Conservation (phyloP, 2,888 invertebrate species). For the Lasius fuliginosus region DNA sequence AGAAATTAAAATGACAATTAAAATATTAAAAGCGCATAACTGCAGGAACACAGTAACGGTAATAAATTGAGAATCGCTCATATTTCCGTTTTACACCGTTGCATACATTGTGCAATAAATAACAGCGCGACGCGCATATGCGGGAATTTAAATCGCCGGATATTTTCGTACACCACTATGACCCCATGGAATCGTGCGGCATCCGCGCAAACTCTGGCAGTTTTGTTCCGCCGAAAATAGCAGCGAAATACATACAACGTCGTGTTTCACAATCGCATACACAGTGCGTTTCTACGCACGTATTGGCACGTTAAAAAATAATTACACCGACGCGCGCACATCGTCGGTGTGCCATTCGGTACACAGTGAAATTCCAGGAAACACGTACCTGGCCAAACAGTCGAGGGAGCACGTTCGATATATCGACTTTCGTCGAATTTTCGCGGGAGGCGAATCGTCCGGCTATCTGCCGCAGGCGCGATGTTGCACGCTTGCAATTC, state of each 20-base stretch:
- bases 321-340: constrained; percentile 50
- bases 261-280: constrained; percentile 6
- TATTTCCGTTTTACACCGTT: constrained; percentile 52
- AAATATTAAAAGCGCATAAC: constrained; percentile 31
- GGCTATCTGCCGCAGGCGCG: constrained; percentile 5
- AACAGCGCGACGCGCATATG: constrained; percentile 58
- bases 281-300: background rate
- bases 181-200: constrained; percentile 35
- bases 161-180: constrained; percentile 61
- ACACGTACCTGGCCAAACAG: constrained; percentile 18
- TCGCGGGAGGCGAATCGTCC: constrained; percentile 14
- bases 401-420: background rate
- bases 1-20: constrained; percentile 44
- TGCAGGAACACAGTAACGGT: background rate
- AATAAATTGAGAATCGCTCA: constrained; percentile 37
- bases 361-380: constrained; percentile 15
- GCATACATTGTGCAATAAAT: constrained; percentile 56
- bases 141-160: constrained; percentile 62
- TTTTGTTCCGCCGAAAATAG: constrained; percentile 47
- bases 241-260: constrained; percentile 40
- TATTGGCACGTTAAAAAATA: constrained; percentile 46
- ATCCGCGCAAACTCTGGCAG: constrained; percentile 39
- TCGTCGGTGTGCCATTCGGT: background rate
- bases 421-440: constrained; percentile 25
- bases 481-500: constrained; percentile 37